Percentiles rank a stretch among this genome's conserved stretches.
These are phyloP conservation scores for Rhinopomastus cyanomelas DNA, from an alignment of 2,113 vertebrate species.

Conservation along the genomic window DNA sequence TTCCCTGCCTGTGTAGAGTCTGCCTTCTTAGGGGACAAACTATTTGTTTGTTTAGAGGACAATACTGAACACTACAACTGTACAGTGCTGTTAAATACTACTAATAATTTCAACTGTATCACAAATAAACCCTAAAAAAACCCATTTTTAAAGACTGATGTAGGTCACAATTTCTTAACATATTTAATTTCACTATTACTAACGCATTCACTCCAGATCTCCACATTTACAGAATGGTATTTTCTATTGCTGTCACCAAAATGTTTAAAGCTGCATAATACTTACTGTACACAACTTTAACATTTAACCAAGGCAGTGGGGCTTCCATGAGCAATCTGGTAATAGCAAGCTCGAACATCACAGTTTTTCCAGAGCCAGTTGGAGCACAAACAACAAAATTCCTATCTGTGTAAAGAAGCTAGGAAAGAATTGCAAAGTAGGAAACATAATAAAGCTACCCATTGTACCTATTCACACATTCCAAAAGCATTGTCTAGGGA, in stretches of 20 bases:
- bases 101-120: not conserved
- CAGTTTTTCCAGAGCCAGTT: slow-evolving; percentile 97
- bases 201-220: not conserved
- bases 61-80: not conserved
- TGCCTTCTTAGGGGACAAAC: not conserved
- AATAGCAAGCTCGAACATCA: slow-evolving; percentile 93
- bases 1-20: not conserved
- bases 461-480: not conserved
- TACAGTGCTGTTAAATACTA: not conserved
- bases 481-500: not conserved
- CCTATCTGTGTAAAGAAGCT: slow-evolving; percentile 92
- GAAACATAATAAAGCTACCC: not conserved
- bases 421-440: slow-evolving; percentile 55
- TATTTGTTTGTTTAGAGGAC: not conserved
- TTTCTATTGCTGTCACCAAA: slow-evolving; percentile 2
- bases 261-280: slow-evolving; percentile 36
- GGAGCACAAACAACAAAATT: slow-evolving; percentile 96
- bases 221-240: not conserved
- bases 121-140: not conserved
- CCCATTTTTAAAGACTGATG: not conserved
- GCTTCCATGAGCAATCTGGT: slow-evolving; percentile 91
- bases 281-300: slow-evolving; percentile 96
- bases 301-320: slow-evolving; percentile 87
- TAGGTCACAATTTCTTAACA: not conserved
- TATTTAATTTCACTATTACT: not conserved